Evolutionary conservation across 2,888 invertebrate species (phyloP).

Genomic region (Zygogramma bicolorata): DNA sequence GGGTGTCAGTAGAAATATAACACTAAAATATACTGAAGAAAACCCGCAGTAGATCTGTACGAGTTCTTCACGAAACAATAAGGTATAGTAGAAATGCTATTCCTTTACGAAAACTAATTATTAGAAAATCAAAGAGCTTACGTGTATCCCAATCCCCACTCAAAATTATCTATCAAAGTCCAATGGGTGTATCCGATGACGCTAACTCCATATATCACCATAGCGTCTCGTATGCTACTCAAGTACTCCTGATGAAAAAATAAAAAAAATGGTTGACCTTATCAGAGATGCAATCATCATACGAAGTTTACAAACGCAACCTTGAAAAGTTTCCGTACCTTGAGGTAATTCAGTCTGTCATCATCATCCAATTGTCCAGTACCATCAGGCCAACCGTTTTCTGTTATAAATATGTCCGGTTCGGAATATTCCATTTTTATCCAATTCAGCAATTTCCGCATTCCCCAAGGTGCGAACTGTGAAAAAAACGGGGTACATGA

Average conservation of each 20-base stretch:
- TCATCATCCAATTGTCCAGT: slow-evolving; percentile 67
- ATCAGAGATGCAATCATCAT: no score
- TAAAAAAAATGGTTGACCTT: no score
- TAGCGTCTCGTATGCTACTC: not conserved
- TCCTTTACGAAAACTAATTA: no score
- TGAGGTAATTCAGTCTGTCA: slow-evolving; percentile 68
- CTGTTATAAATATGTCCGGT: slow-evolving; percentile 70
- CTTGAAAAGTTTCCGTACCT: slow-evolving; percentile 55
- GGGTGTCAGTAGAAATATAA: no score
- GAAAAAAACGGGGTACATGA: not conserved
- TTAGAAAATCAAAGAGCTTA: no score
- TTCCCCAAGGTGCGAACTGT: slow-evolving; percentile 71
- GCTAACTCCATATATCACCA: slow-evolving; percentile 59
- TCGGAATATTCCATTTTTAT: slow-evolving; percentile 61
- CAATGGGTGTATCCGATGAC: slow-evolving; percentile 65
- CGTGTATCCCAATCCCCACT: slow-evolving; percentile 67
- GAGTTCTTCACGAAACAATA: no score
- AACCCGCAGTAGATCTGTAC: no score
- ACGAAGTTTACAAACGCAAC: no score
- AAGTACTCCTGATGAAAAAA: not conserved
- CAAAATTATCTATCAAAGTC: slow-evolving; percentile 60
- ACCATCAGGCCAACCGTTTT: slow-evolving; percentile 69
- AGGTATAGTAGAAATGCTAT: no score
- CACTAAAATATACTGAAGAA: no score
- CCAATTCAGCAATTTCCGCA: slow-evolving; percentile 69